Evolutionary conservation across 2,888 invertebrate species (phyloP).

Genomic region (Tetrapedia diversipes): DNA sequence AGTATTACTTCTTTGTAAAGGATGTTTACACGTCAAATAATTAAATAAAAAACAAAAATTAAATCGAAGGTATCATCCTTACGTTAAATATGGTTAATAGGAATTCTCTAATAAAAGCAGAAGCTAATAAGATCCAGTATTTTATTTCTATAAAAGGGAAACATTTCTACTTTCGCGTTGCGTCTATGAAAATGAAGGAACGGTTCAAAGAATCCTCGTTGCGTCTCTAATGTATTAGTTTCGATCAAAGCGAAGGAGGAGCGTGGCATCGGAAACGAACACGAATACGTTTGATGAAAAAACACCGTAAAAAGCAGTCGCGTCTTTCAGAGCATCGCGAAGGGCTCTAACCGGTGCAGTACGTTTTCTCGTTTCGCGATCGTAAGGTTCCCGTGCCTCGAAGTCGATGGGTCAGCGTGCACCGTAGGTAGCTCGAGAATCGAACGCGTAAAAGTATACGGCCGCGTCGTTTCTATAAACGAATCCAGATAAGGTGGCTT

Average conservation of each 20-base stretch:
- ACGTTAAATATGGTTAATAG: no score
- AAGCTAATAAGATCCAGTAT: no score
- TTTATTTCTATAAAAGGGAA: no score
- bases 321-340: constrained; percentile 1
- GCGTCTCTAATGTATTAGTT: neutral
- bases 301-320: neutral
- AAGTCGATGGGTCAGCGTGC: neutral
- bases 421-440: neutral
- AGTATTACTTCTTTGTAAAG: no score
- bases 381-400: neutral
- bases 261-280: neutral
- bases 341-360: constrained; percentile 6
- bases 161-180: neutral
- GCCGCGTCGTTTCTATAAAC: constrained; percentile 9
- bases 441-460: constrained; percentile 9
- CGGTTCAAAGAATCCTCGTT: neutral
- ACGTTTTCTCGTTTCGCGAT: constrained; percentile 7
- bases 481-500: neutral
- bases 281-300: neutral
- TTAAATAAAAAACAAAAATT: no score
- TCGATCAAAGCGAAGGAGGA: constrained; percentile 4
- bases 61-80: no score
- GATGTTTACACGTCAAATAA: no score
- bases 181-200: neutral
- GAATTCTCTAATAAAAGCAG: no score